Evolutionary conservation across 2,888 invertebrate genomes (phyloP).

Genomic region (Agrilus cyanescens): DNA sequence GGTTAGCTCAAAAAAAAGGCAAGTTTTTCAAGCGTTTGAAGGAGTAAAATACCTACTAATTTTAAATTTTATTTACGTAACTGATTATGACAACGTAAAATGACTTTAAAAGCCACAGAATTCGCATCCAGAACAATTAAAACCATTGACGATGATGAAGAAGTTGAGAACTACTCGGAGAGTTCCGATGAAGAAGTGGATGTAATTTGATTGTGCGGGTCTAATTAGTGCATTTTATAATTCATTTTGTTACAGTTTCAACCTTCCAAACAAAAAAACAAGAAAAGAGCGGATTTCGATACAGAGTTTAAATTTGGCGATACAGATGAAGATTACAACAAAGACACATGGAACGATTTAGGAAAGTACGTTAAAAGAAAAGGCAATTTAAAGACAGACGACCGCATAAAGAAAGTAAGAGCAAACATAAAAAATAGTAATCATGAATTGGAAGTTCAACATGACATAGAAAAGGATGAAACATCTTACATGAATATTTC

Average conservation of each 20-base stretch:
- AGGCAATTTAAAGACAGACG: conserved; percentile 69
- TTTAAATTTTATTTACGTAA: too few species aligned
- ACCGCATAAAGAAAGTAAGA: conserved; percentile 60
- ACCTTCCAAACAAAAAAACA: conserved; percentile 63
- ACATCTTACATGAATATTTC: conserved; percentile 54
- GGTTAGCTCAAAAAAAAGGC: too few species aligned
- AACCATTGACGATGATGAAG: conserved; percentile 75
- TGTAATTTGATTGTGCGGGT: conserved; percentile 37
- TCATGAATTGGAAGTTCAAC: conserved; percentile 37
- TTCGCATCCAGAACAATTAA: conserved; percentile 42
- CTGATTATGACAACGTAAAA: too few species aligned
- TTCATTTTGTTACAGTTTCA: conserved; percentile 52
- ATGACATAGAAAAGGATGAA: conserved; percentile 28
- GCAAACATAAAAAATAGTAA: conserved; percentile 26
- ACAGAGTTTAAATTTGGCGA: conserved; percentile 72
- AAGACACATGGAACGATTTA: conserved; percentile 69
- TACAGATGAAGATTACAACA: conserved; percentile 66
- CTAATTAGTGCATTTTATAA: not conserved
- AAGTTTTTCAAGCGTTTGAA: too few species aligned
- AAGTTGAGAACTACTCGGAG: conserved; percentile 68
- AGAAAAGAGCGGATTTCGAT: conserved; percentile 61
- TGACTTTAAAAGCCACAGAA: not conserved
- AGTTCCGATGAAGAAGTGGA: conserved; percentile 72
- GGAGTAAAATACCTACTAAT: too few species aligned
- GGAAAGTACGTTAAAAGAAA: conserved; percentile 70